Base-by-base conservation (phyloP, 2,113 vertebrate species). In the Dasyornis broadbenti region DNA sequence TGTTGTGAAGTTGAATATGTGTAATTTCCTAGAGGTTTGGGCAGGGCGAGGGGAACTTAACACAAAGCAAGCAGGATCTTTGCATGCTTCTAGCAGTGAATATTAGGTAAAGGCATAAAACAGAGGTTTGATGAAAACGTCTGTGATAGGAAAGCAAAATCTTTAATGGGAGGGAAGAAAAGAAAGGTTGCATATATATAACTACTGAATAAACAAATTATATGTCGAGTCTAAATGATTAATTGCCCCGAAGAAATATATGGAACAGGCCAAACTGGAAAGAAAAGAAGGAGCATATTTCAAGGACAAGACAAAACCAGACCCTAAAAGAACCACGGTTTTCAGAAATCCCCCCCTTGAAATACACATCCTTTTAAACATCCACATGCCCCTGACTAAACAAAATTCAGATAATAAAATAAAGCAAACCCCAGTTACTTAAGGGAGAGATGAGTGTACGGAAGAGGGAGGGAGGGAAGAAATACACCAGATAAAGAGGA, bases 391-490 rank as follows among this genome's bases (percentile, higher is more conserved):
- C 50, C 84, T 72, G 82, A 82, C 37, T 83, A 87, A 86, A 88
- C 72, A 87, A 81, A 71, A 90, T 76, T 86, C 28, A 13, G 89
- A 91, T 70, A 65, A n/a, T 72, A 91, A 94, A 92, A 93, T 94
- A 89, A 93, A 27, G 45, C 31, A 86, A 84, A 79, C 42, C 1
- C 5, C 35, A 69, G 28, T 76, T 82, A 82, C 77, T 79, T 71
- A 64, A 71, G 57, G 49, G 31, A 45, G 65, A 66, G 68, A 68
- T 31, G 56, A 73, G 37, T 27, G 40, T 53, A 92, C 0, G 0
- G 68, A 80, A 91, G 75, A 94, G 90, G 73, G 76, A 96, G 75
- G 75, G 22, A 33, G 79, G n/a, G 56, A 92, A 96, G 94, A 95
- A 93, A 89, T 80, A 68, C 69, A 71, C 92, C 77, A 92, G 92